Conservation (phyloP, 2,797 vertebrate genomes). For the Takifugu rubripes region DNA sequence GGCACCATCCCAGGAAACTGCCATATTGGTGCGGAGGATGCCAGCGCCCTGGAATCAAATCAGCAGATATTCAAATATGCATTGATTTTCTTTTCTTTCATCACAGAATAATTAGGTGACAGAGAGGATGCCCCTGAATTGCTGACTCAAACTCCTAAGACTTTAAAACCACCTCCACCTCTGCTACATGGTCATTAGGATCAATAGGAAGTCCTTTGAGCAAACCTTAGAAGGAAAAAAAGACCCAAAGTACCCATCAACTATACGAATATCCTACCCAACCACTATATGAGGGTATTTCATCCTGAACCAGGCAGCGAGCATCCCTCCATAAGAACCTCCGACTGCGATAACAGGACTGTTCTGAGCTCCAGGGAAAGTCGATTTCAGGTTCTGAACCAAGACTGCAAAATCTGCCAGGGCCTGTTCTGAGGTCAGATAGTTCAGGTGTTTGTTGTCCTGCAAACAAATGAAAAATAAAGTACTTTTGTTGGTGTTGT, state of each 20-base stretch:
- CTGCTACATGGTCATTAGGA: neutral
- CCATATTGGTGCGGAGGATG: conserved; percentile 94
- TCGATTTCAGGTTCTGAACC: conserved; percentile 79
- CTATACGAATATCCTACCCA: conserved; percentile 77
- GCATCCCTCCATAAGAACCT: conserved; percentile 95
- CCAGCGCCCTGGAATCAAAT: conserved; percentile 82
- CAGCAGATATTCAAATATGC: neutral
- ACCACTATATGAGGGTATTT: conserved; percentile 89
- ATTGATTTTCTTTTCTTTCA: conserved; percentile 1
- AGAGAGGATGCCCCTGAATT: neutral
- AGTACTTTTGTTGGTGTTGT: too few species aligned
- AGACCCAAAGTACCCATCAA: too few species aligned
- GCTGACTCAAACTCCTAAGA: neutral
- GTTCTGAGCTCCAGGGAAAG: conserved; percentile 68
- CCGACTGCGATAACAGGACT: conserved; percentile 90
- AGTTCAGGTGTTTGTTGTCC: conserved; percentile 90
- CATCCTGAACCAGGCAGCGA: conserved; percentile 96
- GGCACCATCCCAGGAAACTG: conserved; percentile 87
- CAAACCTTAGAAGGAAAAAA: too few species aligned
- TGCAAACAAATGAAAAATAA: conserved; percentile 52
- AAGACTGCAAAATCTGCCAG: conserved; percentile 91
- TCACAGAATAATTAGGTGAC: conserved; percentile 2
- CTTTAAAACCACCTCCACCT: neutral
- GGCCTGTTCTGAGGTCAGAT: conserved; percentile 92
- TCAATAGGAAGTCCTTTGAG: too few species aligned